A percentile compares a stretch with the other conserved stretches of the same genome.
These are phyloP conservation scores for Pterobdella sp. DNA, from an alignment of 2,888 invertebrate genomes.

Conservation along the genomic window DNA sequence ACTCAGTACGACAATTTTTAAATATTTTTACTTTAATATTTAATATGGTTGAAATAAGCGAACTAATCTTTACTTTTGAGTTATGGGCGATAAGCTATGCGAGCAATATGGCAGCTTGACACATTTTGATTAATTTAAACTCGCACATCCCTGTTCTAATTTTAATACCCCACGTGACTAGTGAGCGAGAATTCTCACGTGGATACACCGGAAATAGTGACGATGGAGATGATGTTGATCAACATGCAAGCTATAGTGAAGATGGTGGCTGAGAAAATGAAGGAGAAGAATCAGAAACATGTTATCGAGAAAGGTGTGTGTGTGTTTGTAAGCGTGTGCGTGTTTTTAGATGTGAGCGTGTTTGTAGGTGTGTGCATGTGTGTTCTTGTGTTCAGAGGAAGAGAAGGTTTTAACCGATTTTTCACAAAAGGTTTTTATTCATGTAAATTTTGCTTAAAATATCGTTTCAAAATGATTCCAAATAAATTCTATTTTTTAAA, in stretches of 20 bases:
- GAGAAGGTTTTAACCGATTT: no score
- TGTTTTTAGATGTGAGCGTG: neutral
- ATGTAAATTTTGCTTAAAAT: no score
- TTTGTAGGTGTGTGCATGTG: neutral
- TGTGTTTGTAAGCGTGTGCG: neutral
- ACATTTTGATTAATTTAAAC: no score
- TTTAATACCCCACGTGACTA: neutral
- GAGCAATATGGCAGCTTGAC: no score
- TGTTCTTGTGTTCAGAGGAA: no score
- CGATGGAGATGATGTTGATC: slow-evolving; percentile 21
- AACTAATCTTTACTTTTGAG: neutral
- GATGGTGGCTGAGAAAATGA: slow-evolving; percentile 14
- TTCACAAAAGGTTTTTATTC: no score
- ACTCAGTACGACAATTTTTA: no score
- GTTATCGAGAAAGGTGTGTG: slow-evolving; percentile 7
- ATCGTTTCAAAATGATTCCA: neutral
- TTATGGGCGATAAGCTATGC: no score
- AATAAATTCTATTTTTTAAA: neutral
- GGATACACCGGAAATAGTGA: neutral
- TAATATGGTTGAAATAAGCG: no score
- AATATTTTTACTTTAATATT: no score
- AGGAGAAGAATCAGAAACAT: slow-evolving; percentile 15
- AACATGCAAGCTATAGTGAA: slow-evolving; percentile 24
- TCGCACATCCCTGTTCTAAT: no score
- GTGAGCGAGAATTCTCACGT: neutral